Evolutionary conservation across 2,113 vertebrate species (phyloP).

Genomic region (Candoia aspera): DNA sequence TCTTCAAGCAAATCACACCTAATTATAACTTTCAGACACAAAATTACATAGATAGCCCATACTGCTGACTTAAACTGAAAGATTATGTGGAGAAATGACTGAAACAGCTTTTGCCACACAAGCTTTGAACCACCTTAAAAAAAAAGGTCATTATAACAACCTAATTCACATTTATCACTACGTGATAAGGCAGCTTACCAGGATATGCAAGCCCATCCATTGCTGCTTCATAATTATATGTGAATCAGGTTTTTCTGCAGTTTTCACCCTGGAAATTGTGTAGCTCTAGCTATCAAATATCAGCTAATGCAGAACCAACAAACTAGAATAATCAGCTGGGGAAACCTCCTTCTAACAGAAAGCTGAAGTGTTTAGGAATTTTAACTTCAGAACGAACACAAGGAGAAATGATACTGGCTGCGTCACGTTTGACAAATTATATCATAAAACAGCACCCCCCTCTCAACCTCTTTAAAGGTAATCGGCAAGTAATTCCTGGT

Average conservation of each 20-base stretch:
- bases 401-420: background rate
- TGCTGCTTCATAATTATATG: background rate
- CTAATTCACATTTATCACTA: background rate
- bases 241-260: background rate
- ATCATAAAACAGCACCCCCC: background rate
- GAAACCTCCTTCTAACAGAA: background rate
- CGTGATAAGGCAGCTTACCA: background rate
- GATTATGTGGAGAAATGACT: background rate
- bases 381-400: background rate
- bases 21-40: background rate
- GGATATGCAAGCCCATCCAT: background rate
- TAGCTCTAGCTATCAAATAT: background rate
- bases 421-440: background rate
- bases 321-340: background rate
- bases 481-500: background rate
- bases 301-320: background rate
- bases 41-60: background rate
- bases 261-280: background rate
- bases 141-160: background rate
- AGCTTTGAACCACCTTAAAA: background rate
- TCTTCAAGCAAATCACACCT: background rate
- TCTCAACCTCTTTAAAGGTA: background rate
- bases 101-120: background rate
- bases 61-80: background rate
- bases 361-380: background rate